phyloP scores from a whole-genome alignment of 2,888 invertebrate species.

The Scrobipalpa atriplicella region DNA sequence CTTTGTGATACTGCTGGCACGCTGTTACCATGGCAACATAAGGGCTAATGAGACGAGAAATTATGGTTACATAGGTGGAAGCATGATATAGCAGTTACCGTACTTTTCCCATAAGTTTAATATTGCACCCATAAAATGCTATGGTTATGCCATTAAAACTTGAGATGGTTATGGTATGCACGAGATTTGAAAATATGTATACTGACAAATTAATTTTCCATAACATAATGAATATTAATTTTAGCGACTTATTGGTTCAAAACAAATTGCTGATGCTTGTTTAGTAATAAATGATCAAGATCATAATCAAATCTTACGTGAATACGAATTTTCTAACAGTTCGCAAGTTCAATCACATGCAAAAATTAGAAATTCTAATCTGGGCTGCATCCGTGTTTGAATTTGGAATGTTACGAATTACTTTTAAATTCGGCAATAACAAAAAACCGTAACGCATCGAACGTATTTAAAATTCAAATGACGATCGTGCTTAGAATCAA shows the following conservation, averaged over 20 bases:
- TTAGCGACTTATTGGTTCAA: no score
- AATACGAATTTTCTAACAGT: not conserved
- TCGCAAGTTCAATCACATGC: not conserved
- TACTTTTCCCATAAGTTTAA: not conserved
- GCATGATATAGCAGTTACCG: not conserved
- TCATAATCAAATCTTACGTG: not conserved
- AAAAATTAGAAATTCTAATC: conserved; percentile 16
- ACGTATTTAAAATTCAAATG: conserved; percentile 32
- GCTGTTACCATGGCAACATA: not conserved
- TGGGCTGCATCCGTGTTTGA: not conserved
- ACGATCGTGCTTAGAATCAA: conserved; percentile 44
- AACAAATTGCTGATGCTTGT: no score
- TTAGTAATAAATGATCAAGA: no score
- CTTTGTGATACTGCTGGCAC: not conserved
- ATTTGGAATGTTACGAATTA: conserved; percentile 17
- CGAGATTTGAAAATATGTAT: not conserved
- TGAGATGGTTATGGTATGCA: not conserved
- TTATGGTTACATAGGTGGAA: conserved; percentile 1
- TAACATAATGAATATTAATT: not conserved
- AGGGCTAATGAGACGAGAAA: not conserved
- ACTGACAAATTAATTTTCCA: no score
- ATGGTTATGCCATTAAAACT: not conserved
- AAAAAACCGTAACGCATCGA: conserved; percentile 24
- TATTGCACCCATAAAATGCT: not conserved
- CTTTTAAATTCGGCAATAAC: conserved; percentile 31